Percentiles rank a stretch among this genome's conserved stretches.
phyloP scores from a whole-genome alignment of 2,113 vertebrate species.

The Formicarius rufipectus region DNA sequence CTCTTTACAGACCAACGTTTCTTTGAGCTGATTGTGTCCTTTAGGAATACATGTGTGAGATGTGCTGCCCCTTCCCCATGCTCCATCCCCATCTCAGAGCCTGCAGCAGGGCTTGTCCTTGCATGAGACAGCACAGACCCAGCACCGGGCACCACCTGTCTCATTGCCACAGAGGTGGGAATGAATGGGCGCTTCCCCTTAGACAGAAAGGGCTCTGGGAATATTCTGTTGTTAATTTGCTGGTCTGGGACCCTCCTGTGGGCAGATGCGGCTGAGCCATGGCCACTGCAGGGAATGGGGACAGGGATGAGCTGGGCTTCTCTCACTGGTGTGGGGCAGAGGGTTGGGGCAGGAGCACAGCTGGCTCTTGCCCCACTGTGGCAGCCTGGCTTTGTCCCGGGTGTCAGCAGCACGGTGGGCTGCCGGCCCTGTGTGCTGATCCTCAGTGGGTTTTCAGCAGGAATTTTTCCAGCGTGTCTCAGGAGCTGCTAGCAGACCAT shows the following conservation, averaged over 20 bases:
- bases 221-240: neutral
- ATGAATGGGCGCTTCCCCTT: neutral
- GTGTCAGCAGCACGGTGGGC: rapidly evolving
- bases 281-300: rapidly evolving
- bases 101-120: neutral
- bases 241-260: neutral
- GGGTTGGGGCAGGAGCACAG: rapidly evolving
- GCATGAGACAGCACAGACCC: neutral
- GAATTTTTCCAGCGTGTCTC: neutral
- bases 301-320: neutral
- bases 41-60: neutral
- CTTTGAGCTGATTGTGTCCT: neutral
- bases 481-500: neutral
- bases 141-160: neutral
- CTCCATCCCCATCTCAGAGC: neutral
- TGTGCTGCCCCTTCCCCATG: neutral
- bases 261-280: rapidly evolving
- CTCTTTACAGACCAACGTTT: neutral
- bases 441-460: neutral
- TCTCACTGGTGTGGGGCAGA: rapidly evolving
- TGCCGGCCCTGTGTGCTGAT: rapidly evolving
- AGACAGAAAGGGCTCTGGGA: neutral
- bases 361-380: rapidly evolving
- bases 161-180: rapidly evolving
- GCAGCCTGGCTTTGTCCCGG: rapidly evolving